A percentile compares a stretch with the other conserved stretches of the same genome.
Conservation (phyloP, 1,140 invertebrate species). For the Steinernema feltiae region DNA sequence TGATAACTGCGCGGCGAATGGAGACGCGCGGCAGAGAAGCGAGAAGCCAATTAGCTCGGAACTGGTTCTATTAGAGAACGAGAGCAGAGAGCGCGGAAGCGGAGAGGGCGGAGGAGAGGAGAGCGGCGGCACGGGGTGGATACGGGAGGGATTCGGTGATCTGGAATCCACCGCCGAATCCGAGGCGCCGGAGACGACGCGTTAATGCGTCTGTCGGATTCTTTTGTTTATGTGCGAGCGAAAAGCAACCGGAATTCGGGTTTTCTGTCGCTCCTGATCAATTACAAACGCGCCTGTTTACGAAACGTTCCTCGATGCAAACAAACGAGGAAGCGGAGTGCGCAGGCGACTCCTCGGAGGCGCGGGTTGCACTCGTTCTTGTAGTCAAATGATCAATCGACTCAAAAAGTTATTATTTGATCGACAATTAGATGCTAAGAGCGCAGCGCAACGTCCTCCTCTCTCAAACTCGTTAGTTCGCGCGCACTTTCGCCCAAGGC, state of each 20-base stretch:
- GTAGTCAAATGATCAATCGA: no score
- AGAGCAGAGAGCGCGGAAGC: neutral
- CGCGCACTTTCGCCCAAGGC: no score
- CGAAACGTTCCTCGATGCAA: neutral
- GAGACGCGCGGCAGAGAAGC: neutral
- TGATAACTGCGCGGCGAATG: constrained; percentile 8
- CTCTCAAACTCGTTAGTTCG: neutral
- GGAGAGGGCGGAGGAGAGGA: neutral
- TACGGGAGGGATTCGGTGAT: neutral
- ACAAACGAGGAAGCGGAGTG: neutral
- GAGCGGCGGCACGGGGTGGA: neutral
- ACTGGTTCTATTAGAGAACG: constrained; percentile 9
- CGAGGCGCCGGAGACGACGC: neutral
- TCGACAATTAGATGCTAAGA: no score
- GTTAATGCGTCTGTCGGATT: neutral
- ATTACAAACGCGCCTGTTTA: constrained; percentile 1
- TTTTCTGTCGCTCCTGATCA: neutral
- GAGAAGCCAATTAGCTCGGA: constrained; percentile 13
- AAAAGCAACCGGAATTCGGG: neutral
- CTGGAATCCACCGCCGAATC: neutral
- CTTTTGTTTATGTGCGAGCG: neutral
- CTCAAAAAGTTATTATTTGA: no score
- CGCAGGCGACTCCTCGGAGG: neutral
- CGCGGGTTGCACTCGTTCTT: no score
- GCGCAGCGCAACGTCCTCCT: no score